Evolutionary conservation across 1,140 invertebrate genomes (phyloP), one percentile per base, ranked within the genome.

Genomic region (Solen grandis): DNA sequence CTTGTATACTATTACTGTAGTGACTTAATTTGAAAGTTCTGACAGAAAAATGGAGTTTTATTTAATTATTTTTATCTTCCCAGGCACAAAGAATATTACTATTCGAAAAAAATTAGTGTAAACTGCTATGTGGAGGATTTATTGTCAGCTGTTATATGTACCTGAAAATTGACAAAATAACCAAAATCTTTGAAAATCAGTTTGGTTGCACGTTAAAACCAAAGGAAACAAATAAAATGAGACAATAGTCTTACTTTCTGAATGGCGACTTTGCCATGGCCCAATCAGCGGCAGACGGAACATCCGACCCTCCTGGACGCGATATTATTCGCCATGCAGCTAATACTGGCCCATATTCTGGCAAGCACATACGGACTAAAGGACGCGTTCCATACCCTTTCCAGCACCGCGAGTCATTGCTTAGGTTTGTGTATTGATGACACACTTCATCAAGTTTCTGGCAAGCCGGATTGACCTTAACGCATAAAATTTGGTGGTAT

Each of bases 281-380:
- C 85, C 82, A 87, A 27, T 86, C 81, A 22, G 68, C 65, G 2
- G 33, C n/a, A 2, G 78, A 66, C 10, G 84, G 77, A 14, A 22
- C 66, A 3, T 38, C 69, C 8, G 33, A 16, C 1, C 82, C 84
- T 13, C 60, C 75, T 13, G 75, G 70, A 1, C 65, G 84, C 87
- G 72, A 82, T 31, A 60, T 22, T 50, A 29, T 82, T 81, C 25
- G 84, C 88, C 38, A 80, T 27, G 50, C 84, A 84, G 14, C 83
- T 72, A 25, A 89, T 84, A 16, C 79, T 50, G 8, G 84, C 87
- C 87, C 87, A 88, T 16, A 89, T 79, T 33, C 82, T 81, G 5
- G 87, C 87, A 27, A 89, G 13, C 13, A 87, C 74, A 14, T 84
- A 35, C 13, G 88, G 88, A 85, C 84, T 85, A 69, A 84, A 89